Evolutionary conservation across 1,140 invertebrate species (phyloP).

Genomic region (Panagrolaimus sp.): DNA sequence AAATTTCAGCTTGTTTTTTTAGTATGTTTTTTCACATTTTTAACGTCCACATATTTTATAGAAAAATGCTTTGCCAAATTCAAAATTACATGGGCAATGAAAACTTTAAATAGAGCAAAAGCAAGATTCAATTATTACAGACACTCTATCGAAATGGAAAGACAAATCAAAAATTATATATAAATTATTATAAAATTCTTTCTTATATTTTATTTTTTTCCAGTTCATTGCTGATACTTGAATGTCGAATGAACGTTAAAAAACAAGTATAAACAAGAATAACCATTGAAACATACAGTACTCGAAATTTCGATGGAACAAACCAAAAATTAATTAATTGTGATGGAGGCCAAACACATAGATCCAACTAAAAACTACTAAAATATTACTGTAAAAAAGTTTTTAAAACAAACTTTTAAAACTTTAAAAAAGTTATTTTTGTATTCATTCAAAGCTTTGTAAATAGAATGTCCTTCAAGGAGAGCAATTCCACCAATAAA

Average conservation of each 20-base stretch:
- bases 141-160: too few relatives aligned
- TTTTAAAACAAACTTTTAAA: not conserved
- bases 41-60: too few relatives aligned
- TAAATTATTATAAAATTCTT: too few relatives aligned
- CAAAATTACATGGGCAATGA: too few relatives aligned
- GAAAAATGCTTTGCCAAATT: too few relatives aligned
- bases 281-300: slow-evolving; percentile 6
- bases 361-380: slow-evolving; percentile 9
- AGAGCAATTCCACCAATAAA: not conserved
- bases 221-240: too few relatives aligned
- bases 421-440: not conserved
- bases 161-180: too few relatives aligned
- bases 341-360: slow-evolving; percentile 4
- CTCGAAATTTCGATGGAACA: slow-evolving; percentile 4
- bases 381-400: not conserved
- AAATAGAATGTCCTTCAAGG: slow-evolving; percentile 1
- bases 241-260: slow-evolving; percentile 5
- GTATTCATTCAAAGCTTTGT: not conserved
- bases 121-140: too few relatives aligned
- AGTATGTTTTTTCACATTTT: too few relatives aligned
- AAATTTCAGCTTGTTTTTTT: too few relatives aligned
- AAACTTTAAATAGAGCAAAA: too few relatives aligned
- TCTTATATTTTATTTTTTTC: too few relatives aligned
- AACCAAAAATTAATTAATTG: slow-evolving; percentile 16
- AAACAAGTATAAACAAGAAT: slow-evolving; percentile 8